Base-by-base conservation (phyloP, 2,113 vertebrate genomes). In the Vombatus ursinus region DNA sequence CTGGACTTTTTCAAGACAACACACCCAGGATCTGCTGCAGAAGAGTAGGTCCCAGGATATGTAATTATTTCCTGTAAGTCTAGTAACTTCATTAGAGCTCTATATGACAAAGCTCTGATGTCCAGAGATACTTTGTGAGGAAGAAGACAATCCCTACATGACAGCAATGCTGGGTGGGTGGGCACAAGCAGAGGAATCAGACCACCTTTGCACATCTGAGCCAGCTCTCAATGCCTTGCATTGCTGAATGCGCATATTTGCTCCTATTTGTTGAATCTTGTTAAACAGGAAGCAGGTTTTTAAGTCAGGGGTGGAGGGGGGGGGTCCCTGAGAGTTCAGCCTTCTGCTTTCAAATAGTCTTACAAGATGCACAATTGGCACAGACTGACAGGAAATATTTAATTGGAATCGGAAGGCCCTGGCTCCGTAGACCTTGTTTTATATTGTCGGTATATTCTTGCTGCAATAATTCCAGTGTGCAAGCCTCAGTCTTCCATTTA, bases 261-360 rank as follows among this genome's bases (percentile, higher is more conserved):
- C 98, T 97, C 96, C 97, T 97, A 94, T 98, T 98, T 98, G 97
- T 98, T 98, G 98, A 98, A 98, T 98, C 98, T 99, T 98, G 98
- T 99, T 98, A 98, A 99, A 98, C 98, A 99, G 99, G 99, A 99
- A 99, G 98, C 99, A 99, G 98, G 98, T 99, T 99, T 97, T 99
- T 8, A 44, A 98, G 98, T 98, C 97, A 77, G 91, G 97, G n/a
- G n/a, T 84, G n/a, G n/a, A n/a, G 68, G 44, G n/a, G n/a, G 68
- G n/a, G 98, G 98, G 98, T 99, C 98, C 96, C 95, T 92, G 95
- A 96, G 98, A 99, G 98, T 99, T 99, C 99, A 99, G 98, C 96
- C 98, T 98, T 96, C 97, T 0, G 96, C 98, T 98, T 98, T 98
- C 94, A 96, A 98, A 98, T 97, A 97, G 98, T 98, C 98, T 98